Conservation (phyloP, 2,797 vertebrate genomes). For the Apodemus agrarius region DNA sequence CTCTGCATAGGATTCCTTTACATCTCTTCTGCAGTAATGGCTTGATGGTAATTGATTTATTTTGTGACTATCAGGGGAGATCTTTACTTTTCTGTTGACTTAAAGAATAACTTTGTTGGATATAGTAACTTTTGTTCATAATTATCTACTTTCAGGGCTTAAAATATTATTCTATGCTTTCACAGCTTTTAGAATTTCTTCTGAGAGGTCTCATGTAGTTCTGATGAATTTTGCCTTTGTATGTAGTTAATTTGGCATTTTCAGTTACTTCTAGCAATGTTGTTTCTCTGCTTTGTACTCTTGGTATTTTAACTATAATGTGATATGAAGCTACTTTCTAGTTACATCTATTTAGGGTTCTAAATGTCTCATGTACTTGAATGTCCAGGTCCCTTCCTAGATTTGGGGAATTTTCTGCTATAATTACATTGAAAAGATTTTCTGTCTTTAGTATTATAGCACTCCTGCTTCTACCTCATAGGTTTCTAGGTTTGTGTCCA, state of each 20-base stretch:
- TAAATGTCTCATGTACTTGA: not conserved
- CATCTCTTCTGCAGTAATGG: not conserved
- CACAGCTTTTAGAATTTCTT: not conserved
- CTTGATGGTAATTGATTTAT: not conserved
- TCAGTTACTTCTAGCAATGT: not conserved
- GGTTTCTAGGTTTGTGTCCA: not conserved
- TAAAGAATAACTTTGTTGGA: not conserved
- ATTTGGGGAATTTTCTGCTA: not conserved
- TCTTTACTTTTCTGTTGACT: not conserved
- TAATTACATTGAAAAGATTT: not conserved
- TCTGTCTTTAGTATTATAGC: not conserved
- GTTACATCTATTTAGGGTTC: not conserved
- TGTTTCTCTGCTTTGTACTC: not conserved
- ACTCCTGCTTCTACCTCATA: not conserved
- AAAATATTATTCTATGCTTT: not conserved
- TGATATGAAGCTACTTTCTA: not conserved
- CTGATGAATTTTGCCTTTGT: not conserved
- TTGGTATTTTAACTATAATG: not conserved
- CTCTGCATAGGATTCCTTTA: not conserved
- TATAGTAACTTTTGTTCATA: not conserved
- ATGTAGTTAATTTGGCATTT: not conserved
- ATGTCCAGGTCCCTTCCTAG: not conserved
- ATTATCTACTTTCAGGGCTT: not conserved
- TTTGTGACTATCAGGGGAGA: not conserved
- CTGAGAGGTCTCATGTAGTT: not conserved